Base-by-base conservation (phyloP, 1,140 invertebrate genomes). In the Physella acuta region DNA sequence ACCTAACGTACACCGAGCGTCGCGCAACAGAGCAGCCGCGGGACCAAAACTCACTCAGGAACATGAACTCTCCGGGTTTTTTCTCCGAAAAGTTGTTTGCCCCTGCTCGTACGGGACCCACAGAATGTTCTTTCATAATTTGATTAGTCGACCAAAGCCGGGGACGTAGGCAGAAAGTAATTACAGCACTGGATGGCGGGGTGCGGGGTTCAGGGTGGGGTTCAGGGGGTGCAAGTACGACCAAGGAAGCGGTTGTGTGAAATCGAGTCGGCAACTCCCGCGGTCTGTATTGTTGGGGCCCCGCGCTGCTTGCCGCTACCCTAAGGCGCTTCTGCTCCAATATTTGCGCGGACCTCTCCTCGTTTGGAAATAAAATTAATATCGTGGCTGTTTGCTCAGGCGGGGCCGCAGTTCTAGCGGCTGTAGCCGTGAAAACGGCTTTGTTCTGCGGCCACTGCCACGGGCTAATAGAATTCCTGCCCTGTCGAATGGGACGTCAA, bases 281-380 rank as follows among this genome's bases (percentile, higher is more conserved):
- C 33, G 24, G 56, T 34, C 31, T 33, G 2, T 17, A 58, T 58
- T 58, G 56, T 58, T 34, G n/a, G 30, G 36, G 56, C 5, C 5
- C 5, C 17, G 30, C 2, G 30, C n/a, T 58, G 56, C 3, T n/a
- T 20, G 11, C 31, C 24, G 17, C 3, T 58, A 52, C 5, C 62
- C 49, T 24, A 1, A 16, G 51, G 62, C 62, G 62, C 49, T 64
- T 64, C 62, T 52, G 5, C 49, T 64, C 51, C 62, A 64, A 64
- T 64, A 64, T 64, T 64, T 64, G 51, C 33, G 26, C 4, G 3
- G 51, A 26, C 62, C 61, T 64, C 20, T 26, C 52, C 62, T 64
- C 49, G 52, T 64, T 64, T 64, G 62, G 62, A 64, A 64, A 64
- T 64, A 64, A 64, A 64, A 64, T 64, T 64, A 64, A 64, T 64